Conservation (phyloP, 1,140 invertebrate species). For the Aphelinus certus region DNA sequence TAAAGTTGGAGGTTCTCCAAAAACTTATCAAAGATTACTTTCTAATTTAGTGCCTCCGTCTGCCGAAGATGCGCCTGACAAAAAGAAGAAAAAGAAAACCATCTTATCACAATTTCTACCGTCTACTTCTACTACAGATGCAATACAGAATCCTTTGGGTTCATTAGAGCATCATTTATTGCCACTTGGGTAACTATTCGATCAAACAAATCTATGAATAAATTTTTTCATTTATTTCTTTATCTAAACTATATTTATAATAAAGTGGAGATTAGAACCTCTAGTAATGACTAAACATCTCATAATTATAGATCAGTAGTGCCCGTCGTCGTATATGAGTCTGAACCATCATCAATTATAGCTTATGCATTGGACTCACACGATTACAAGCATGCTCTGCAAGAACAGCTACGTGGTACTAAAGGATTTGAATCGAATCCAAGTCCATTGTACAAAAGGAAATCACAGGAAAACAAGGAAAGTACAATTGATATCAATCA, state of each 20-base stretch:
- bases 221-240: constrained; percentile 12
- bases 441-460: constrained; percentile 66
- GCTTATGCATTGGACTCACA: constrained; percentile 81
- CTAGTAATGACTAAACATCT: constrained; percentile 16
- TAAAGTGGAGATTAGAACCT: neutral
- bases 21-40: constrained; percentile 14
- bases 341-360: constrained; percentile 89
- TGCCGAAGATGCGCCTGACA: constrained; percentile 56
- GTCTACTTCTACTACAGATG: constrained; percentile 61
- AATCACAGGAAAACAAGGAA: constrained; percentile 61
- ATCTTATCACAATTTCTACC: constrained; percentile 76
- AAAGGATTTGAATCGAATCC: constrained; percentile 57
- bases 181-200: constrained; percentile 58
- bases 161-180: constrained; percentile 61
- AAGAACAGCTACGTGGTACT: constrained; percentile 61
- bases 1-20: constrained; percentile 26
- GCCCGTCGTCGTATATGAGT: constrained; percentile 83
- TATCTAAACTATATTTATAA: neutral
- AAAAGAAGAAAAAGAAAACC: constrained; percentile 75
- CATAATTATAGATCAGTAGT: constrained; percentile 64
- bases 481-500: constrained; percentile 55
- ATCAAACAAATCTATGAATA: constrained; percentile 6
- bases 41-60: neutral
- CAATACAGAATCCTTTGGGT: constrained; percentile 64
- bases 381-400: constrained; percentile 75